phyloP scores from a whole-genome alignment of 1,140 invertebrate genomes.

The Solenopsis fugax region DNA sequence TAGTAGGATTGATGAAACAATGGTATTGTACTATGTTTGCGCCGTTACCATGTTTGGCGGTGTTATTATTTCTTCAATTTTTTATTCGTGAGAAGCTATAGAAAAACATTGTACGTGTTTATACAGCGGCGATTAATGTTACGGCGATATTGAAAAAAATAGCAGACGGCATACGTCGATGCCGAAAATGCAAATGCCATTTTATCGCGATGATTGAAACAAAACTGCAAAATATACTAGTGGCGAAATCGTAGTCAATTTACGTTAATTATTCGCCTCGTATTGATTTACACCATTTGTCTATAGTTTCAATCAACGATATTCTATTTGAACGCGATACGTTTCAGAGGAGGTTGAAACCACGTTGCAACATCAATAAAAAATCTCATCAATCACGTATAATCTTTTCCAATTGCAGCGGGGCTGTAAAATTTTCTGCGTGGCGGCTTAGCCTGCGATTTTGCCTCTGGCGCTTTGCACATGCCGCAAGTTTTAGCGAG shows the following conservation, averaged over 20 bases:
- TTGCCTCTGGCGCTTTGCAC: not conserved
- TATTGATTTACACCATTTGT: conserved; percentile 33
- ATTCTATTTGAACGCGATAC: conserved; percentile 43
- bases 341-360: not conserved
- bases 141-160: conserved; percentile 43
- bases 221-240: conserved; percentile 28
- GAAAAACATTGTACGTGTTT: conserved; percentile 37
- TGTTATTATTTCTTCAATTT: conserved; percentile 53
- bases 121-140: conserved; percentile 46
- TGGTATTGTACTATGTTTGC: not conserved
- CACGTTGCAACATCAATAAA: conserved; percentile 40
- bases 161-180: not conserved
- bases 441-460: not conserved
- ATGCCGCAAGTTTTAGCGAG: not conserved
- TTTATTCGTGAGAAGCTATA: conserved; percentile 30
- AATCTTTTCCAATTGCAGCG: conserved; percentile 37
- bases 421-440: conserved; percentile 27
- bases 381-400: conserved; percentile 37
- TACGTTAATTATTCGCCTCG: conserved; percentile 29
- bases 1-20: not conserved
- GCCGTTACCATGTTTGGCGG: not conserved
- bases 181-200: conserved; percentile 55
- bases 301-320: conserved; percentile 26
- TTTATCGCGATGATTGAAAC: conserved; percentile 36
- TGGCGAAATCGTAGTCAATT: conserved; percentile 28